Conservation (phyloP, 2,113 vertebrate species). For the Hipposideros armiger region DNA sequence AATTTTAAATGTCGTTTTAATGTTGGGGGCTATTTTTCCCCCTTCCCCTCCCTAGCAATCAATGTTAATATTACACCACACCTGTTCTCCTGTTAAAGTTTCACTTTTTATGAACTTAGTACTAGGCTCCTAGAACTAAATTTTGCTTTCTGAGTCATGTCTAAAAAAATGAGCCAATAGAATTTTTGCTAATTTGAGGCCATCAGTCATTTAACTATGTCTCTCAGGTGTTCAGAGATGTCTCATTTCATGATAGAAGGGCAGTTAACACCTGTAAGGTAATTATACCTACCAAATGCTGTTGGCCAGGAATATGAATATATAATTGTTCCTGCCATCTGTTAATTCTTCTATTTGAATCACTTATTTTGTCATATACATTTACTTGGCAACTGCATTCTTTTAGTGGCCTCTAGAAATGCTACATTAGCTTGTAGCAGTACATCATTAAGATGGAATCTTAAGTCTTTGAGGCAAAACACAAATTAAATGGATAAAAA, state of each 20-base stretch:
- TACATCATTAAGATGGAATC: background rate
- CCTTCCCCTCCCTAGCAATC: conserved; percentile 70
- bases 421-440: conserved; percentile 43
- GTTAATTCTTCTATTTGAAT: conserved; percentile 90
- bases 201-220: conserved; percentile 83
- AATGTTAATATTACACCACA: conserved; percentile 77
- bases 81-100: conserved; percentile 81
- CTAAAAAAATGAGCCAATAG: conserved; percentile 59
- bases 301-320: conserved; percentile 89
- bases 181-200: conserved; percentile 79
- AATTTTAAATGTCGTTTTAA: conserved; percentile 84
- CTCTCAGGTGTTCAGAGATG: conserved; percentile 82
- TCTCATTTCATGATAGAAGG: conserved; percentile 83
- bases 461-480: conserved; percentile 34
- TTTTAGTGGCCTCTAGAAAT: conserved; percentile 85
- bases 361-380: conserved; percentile 87
- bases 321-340: conserved; percentile 90
- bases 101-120: conserved; percentile 63
- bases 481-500: background rate
- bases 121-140: conserved; percentile 57
- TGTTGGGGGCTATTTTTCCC: background rate
- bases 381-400: conserved; percentile 84
- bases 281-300: conserved; percentile 92
- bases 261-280: conserved; percentile 91
- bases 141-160: conserved; percentile 69